Evolutionary conservation across 2,888 invertebrate genomes (phyloP).

Genomic region (Pheosia tremula): DNA sequence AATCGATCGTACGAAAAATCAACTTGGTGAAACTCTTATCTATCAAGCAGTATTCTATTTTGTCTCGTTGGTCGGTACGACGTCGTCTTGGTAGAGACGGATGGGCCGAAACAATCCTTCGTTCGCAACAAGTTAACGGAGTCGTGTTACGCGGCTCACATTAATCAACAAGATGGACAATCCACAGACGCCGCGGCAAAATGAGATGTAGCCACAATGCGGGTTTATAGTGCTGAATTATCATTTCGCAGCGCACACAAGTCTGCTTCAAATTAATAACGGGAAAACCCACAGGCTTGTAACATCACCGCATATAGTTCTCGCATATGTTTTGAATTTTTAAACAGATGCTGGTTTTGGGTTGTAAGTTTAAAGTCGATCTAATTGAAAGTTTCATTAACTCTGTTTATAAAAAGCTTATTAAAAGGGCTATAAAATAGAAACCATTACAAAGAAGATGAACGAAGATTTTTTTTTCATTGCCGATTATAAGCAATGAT

Average conservation of each 20-base stretch:
- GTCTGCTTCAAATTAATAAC: conserved; percentile 18
- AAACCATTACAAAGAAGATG: not conserved
- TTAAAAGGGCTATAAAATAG: not conserved
- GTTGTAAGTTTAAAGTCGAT: not conserved
- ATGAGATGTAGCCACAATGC: conserved; percentile 39
- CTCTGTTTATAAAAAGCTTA: not conserved
- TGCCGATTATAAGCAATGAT: too few relatives aligned
- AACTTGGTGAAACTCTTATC: conserved; percentile 47
- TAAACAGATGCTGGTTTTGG: not conserved
- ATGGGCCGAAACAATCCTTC: conserved; percentile 51
- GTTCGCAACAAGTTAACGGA: conserved; percentile 68
- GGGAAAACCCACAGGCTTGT: conserved; percentile 5
- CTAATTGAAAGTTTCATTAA: not conserved
- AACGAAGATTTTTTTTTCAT: not conserved
- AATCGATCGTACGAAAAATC: conserved; percentile 22
- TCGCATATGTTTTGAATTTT: not conserved
- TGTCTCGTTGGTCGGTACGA: conserved; percentile 36
- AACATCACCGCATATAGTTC: not conserved
- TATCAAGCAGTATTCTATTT: conserved; percentile 57
- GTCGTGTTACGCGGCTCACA: conserved; percentile 55
- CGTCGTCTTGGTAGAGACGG: conserved; percentile 50
- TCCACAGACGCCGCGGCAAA: conserved; percentile 44
- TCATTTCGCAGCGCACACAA: conserved; percentile 13
- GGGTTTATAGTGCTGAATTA: conserved; percentile 22
- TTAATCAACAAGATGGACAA: conserved; percentile 67